Conservation (phyloP, 2,888 invertebrate species). For the Chaitophorus viminalis region DNA sequence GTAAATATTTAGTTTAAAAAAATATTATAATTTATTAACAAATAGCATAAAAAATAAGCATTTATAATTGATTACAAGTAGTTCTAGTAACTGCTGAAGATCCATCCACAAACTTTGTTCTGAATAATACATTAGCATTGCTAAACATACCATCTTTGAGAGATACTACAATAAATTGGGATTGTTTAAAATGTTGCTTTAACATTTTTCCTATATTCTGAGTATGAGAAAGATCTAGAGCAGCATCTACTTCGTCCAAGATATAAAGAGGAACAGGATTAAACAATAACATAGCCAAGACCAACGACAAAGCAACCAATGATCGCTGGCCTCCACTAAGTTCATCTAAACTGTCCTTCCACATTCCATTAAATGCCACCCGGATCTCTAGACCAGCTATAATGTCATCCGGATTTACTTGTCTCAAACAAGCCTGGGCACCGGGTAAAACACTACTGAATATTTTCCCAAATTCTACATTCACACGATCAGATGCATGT, state of each 20-base stretch:
- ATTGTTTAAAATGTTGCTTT: slow-evolving; percentile 86
- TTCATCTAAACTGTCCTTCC: slow-evolving; percentile 96
- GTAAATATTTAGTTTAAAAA: background rate
- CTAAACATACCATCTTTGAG: slow-evolving; percentile 99
- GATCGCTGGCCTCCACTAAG: slow-evolving; percentile 97
- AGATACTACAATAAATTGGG: slow-evolving; percentile 98
- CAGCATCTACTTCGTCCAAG: slow-evolving; percentile 98
- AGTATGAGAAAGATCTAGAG: slow-evolving; percentile 96
- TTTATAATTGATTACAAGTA: slow-evolving; percentile 29
- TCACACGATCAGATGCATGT: slow-evolving; percentile 87
- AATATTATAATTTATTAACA: background rate
- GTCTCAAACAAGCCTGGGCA: slow-evolving; percentile 85
- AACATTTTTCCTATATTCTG: slow-evolving; percentile 98
- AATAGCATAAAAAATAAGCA: background rate
- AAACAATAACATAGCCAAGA: slow-evolving; percentile 94
- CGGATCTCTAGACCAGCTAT: slow-evolving; percentile 87
- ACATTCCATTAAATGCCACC: slow-evolving; percentile 90
- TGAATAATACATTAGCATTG: slow-evolving; percentile 97
- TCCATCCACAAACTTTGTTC: slow-evolving; percentile 94
- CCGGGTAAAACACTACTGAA: slow-evolving; percentile 92
- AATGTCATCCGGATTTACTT: slow-evolving; percentile 78
- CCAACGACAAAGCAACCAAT: slow-evolving; percentile 93
- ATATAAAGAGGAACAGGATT: slow-evolving; percentile 99
- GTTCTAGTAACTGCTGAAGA: slow-evolving; percentile 86
- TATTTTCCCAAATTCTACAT: slow-evolving; percentile 93